phyloP scores from a whole-genome alignment of 2,888 invertebrate species.

The Caenorhabditis zanzibari region DNA sequence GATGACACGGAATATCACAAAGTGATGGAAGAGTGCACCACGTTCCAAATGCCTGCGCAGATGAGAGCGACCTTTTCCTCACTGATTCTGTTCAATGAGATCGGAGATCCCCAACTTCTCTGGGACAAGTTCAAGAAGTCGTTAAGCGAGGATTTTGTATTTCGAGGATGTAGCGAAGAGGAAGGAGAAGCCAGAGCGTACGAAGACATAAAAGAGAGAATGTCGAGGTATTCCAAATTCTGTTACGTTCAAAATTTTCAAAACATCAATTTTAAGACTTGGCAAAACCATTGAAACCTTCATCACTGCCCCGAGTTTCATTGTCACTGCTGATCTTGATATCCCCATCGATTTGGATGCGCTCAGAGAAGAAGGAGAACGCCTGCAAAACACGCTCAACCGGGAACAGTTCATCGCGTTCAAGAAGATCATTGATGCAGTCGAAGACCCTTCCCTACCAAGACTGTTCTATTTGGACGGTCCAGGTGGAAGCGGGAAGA shows the following conservation, averaged over 20 bases:
- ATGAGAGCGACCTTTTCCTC: conserved; percentile 40
- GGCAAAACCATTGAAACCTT: conserved; percentile 17
- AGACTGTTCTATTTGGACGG: conserved; percentile 82
- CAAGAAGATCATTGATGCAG: conserved; percentile 10
- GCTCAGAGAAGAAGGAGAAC: conserved; percentile 13
- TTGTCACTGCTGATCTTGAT: not conserved
- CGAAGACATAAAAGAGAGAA: conserved; percentile 25
- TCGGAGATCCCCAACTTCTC: conserved; percentile 30
- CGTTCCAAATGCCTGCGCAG: conserved; percentile 27
- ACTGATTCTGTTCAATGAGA: conserved; percentile 31
- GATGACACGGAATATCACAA: conserved; percentile 47
- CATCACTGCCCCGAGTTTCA: not conserved
- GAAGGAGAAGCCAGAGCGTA: conserved; percentile 47
- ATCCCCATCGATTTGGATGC: not conserved
- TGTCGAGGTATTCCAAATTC: conserved; percentile 21
- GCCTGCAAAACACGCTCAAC: conserved; percentile 43
- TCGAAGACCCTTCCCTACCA: conserved; percentile 22
- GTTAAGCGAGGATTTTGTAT: conserved; percentile 54
- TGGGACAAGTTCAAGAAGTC: conserved; percentile 29
- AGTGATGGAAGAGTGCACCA: conserved; percentile 46
- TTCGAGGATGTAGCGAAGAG: conserved; percentile 9
- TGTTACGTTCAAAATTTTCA: not conserved
- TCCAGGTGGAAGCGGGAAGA: conserved; percentile 85
- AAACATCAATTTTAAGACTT: conserved; percentile 9
- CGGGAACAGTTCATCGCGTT: conserved; percentile 34